phyloP scores from a whole-genome alignment of 1,140 invertebrate genomes.

The Diabrotica undecimpunctata region DNA sequence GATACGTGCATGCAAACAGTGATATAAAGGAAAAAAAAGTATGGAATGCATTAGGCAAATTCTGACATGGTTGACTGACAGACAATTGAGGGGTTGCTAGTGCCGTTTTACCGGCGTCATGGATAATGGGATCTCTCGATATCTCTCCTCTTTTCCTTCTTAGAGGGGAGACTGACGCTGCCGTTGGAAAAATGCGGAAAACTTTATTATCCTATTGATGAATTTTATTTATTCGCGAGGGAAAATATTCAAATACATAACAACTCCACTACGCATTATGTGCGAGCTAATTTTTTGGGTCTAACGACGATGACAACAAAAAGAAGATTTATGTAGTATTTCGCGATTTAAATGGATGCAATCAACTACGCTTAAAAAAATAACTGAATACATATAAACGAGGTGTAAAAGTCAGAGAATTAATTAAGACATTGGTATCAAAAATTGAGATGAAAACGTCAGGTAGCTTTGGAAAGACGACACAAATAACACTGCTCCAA shows the following conservation, averaged over 20 bases:
- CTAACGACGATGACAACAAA: too few relatives aligned
- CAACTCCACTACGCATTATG: not conserved
- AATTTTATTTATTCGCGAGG: not conserved
- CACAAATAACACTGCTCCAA: too few relatives aligned
- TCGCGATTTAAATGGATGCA: too few relatives aligned
- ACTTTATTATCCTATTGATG: constrained; percentile 1
- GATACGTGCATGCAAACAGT: constrained; percentile 15
- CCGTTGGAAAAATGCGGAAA: constrained; percentile 1
- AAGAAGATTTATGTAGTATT: too few relatives aligned
- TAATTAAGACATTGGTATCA: too few relatives aligned
- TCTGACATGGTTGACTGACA: constrained; percentile 17
- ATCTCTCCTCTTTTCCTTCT: constrained; percentile 3
- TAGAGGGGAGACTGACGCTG: not conserved
- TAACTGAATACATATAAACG: too few relatives aligned
- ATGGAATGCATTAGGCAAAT: constrained; percentile 20
- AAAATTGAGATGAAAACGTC: too few relatives aligned
- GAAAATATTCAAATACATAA: not conserved
- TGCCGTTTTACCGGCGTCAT: constrained; percentile 11
- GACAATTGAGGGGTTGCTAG: constrained; percentile 3
- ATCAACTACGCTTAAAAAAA: too few relatives aligned
- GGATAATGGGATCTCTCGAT: constrained; percentile 8
- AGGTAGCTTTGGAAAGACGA: too few relatives aligned
- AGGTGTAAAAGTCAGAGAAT: too few relatives aligned
- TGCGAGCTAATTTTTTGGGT: not conserved
- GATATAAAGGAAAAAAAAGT: constrained; percentile 13